phyloP scores from a whole-genome alignment of 2,888 invertebrate species.

The Apodemia duryi region DNA sequence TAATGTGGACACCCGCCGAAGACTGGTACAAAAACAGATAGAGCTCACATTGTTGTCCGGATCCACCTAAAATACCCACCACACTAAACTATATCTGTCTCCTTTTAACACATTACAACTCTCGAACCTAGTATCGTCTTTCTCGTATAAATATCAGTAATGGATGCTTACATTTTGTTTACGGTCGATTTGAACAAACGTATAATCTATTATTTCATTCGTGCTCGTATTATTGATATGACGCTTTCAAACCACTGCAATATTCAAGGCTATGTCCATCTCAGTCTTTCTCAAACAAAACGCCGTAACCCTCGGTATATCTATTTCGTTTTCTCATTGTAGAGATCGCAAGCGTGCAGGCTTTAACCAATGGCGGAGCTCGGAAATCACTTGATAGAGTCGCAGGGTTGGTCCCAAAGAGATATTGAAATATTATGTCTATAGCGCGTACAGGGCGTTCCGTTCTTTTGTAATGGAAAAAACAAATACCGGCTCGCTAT shows the following conservation, averaged over 20 bases:
- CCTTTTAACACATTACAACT: constrained; percentile 38
- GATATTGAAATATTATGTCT: constrained; percentile 76
- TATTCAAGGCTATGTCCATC: constrained; percentile 55
- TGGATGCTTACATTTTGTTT: constrained; percentile 77
- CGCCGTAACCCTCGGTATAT: constrained; percentile 4
- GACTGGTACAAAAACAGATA: constrained; percentile 75
- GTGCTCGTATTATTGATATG: constrained; percentile 78
- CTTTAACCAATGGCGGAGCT: constrained; percentile 54
- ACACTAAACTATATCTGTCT: constrained; percentile 43
- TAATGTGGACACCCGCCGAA: constrained; percentile 71
- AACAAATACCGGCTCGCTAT: constrained; percentile 59
- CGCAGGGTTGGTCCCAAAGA: constrained; percentile 54
- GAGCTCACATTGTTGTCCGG: constrained; percentile 47
- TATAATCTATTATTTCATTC: constrained; percentile 80
- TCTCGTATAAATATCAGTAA: constrained; percentile 59
- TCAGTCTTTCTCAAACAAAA: constrained; percentile 36
- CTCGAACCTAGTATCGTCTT: constrained; percentile 37
- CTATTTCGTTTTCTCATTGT: constrained; percentile 44
- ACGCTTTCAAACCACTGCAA: constrained; percentile 67
- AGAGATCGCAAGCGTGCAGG: constrained; percentile 40
- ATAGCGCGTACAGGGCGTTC: constrained; percentile 61
- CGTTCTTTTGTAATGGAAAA: constrained; percentile 73
- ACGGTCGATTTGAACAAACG: constrained; percentile 77
- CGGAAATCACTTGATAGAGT: constrained; percentile 61
- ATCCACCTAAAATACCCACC: constrained; percentile 30